Percentiles rank a stretch among this genome's conserved stretches.
These are phyloP conservation scores for Megatriorchis doriae DNA, from an alignment of 2,113 vertebrate genomes.

Conservation along the genomic window DNA sequence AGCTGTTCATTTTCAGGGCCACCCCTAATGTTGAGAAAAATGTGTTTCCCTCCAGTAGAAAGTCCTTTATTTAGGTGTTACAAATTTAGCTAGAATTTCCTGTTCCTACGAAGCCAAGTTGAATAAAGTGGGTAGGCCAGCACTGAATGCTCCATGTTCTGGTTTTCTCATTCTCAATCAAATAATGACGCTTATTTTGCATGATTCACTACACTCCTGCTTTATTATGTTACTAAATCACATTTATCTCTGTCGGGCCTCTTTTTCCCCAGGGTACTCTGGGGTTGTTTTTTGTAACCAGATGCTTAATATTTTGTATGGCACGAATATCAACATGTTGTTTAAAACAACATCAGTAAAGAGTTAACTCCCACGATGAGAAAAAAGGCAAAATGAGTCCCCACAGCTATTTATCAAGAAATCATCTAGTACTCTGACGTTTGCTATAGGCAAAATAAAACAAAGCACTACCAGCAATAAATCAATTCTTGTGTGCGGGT, in stretches of 20 bases:
- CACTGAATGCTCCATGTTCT: neutral
- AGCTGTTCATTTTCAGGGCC: neutral
- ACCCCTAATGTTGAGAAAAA: neutral
- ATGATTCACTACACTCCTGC: neutral
- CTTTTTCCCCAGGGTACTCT: neutral
- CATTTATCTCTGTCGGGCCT: neutral
- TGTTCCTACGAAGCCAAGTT: neutral
- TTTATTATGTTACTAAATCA: neutral
- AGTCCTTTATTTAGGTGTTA: neutral
- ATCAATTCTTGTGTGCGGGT: neutral
- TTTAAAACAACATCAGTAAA: neutral
- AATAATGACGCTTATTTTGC: neutral
- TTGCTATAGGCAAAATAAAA: constrained; percentile 31
- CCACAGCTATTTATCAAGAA: constrained; percentile 1
- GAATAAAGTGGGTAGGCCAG: neutral
- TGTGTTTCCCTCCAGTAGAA: neutral
- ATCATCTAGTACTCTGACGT: neutral
- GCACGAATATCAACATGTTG: neutral
- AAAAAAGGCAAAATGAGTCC: neutral
- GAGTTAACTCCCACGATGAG: neutral
- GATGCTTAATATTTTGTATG: neutral
- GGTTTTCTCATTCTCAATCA: neutral
- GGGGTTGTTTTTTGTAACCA: neutral
- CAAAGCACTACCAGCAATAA: constrained; percentile 22
- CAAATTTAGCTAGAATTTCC: neutral